These are phyloP conservation scores for Aphelenchoides fujianensis DNA, from an alignment of 1,140 invertebrate genomes.

Conservation along the genomic window DNA sequence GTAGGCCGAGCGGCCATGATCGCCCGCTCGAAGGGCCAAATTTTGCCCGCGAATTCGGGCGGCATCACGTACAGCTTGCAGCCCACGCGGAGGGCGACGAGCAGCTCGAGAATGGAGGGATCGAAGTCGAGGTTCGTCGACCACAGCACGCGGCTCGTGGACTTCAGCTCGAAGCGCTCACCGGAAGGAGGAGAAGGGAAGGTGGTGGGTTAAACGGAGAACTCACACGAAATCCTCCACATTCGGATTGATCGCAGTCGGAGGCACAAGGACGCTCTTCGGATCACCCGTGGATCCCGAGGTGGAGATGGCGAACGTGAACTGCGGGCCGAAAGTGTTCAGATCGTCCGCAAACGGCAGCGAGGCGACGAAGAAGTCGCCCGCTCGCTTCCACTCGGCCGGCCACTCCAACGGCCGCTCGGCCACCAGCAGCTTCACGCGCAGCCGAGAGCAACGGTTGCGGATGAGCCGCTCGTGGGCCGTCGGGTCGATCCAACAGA, in stretches of 20 bases:
- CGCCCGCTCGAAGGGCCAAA: neutral
- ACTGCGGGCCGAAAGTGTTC: slow-evolving; percentile 8
- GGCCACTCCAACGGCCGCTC: neutral
- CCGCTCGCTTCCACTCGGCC: neutral
- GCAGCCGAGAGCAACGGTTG: neutral
- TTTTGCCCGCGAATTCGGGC: neutral
- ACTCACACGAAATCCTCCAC: slow-evolving; percentile 8
- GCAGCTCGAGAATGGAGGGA: slow-evolving; percentile 18
- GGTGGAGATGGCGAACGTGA: slow-evolving; percentile 8
- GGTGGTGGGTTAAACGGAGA: neutral
- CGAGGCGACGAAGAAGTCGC: neutral
- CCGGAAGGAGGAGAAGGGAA: neutral
- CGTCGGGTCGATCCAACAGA: slow-evolving; percentile 11
- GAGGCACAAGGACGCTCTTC: slow-evolving; percentile 11
- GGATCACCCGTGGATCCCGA: slow-evolving; percentile 15
- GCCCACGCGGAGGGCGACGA: neutral
- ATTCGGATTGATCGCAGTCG: neutral
- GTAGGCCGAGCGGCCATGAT: neutral
- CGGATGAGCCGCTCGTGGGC: neutral
- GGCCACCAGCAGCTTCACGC: neutral
- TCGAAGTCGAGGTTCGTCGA: slow-evolving; percentile 14
- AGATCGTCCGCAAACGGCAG: slow-evolving; percentile 9
- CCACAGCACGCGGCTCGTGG: neutral
- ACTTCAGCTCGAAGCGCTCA: neutral
- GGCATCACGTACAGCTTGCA: neutral